Base-by-base conservation (phyloP, 2,888 invertebrate genomes). In the Ischnus inquisitorius region DNA sequence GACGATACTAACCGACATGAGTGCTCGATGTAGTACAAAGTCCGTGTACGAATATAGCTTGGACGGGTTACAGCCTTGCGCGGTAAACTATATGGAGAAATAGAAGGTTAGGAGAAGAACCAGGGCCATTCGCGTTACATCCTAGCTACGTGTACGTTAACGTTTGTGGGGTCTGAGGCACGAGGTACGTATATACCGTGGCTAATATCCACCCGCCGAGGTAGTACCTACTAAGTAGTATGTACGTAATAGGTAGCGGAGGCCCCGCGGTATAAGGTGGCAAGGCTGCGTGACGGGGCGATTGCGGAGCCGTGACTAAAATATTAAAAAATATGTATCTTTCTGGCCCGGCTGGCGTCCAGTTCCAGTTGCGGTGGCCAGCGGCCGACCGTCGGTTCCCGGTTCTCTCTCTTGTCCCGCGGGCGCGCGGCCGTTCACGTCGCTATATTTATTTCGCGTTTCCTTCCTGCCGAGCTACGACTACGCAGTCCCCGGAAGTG, bases 301-400 rank as follows among this genome's bases (percentile, higher is more conserved):
- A 93, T 93, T 93, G 93, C 93, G 90, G 89, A 93, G 85, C 92
- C 93, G 93, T 93, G 93, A 93, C 93, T 93, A 93, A 93, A 93
- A 93, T 93, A 93, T 93, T 93, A 93, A 93, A 93, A 93, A 93
- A 93, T 93, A 93, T 93, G 93, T 93, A 93, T 93, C 93, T 93
- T 93, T 93, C 93, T 93, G 92, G 91, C 92, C 92, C 92, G 92
- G 92, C 93, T 93, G 90, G 90, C 92, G 92, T 92, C 92, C 92
- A 92, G 92, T 91, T 91, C 91, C 91, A 92, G 92, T 92, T 92
- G 91, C 92, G 77, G 77, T 77, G 77, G 67, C 76, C 75, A 62
- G 71, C 54, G 54, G 48, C 48, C 76, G 83, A 76, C 71, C 76
- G 76, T 71, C 85, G 88, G 85, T 87, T 88, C 88, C 88, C 87